These are phyloP conservation scores for Bostrychus sinensis DNA, from an alignment of 2,113 vertebrate species.

Conservation along the genomic window DNA sequence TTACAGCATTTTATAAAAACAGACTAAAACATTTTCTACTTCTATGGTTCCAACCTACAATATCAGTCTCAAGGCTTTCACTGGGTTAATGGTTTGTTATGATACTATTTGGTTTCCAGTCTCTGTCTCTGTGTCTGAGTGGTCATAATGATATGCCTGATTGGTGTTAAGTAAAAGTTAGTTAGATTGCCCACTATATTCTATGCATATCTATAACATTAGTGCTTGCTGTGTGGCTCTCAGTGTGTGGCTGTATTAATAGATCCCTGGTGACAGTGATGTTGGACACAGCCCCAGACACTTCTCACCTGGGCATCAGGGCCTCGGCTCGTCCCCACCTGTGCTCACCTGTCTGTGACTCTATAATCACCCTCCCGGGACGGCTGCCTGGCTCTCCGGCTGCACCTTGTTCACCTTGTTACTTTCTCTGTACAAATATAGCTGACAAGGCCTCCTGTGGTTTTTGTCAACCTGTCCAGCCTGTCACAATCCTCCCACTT, in stretches of 20 bases:
- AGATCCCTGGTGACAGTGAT: not conserved
- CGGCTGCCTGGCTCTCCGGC: constrained; percentile 11
- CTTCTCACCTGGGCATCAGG: constrained; percentile 25
- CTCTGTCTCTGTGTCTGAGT: no score
- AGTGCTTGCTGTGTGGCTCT: not conserved
- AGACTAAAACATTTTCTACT: no score
- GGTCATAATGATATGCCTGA: no score
- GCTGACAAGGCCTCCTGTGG: constrained; percentile 18
- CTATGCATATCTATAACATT: not conserved
- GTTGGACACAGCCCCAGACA: not conserved
- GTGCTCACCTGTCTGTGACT: constrained; percentile 12
- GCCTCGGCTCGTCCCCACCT: not conserved
- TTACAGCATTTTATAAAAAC: no score
- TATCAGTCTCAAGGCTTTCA: no score
- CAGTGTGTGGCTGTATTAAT: not conserved
- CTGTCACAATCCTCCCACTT: constrained; percentile 6
- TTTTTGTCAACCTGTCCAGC: constrained; percentile 23
- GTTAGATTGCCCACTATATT: not conserved
- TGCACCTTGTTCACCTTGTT: constrained; percentile 17
- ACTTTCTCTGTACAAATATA: not conserved
- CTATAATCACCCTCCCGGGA: constrained; percentile 15
- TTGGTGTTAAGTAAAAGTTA: not conserved
- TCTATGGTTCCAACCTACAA: no score
- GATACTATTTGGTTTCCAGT: no score
- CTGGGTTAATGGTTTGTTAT: no score